phyloP scores from a whole-genome alignment of 2,113 vertebrate species.

The Pongo pygmaeus region DNA sequence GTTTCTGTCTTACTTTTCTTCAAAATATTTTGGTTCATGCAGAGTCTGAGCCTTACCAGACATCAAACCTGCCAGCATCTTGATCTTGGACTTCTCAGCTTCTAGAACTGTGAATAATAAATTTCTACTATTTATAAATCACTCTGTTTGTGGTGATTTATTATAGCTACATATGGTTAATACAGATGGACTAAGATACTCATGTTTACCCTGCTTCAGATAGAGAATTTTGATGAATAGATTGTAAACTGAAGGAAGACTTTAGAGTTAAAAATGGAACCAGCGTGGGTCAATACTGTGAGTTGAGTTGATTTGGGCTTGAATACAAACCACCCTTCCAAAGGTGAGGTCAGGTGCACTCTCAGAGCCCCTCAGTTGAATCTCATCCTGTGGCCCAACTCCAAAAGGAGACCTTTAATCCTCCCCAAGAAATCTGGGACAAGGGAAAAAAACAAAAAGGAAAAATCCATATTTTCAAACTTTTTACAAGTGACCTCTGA shows the following conservation, averaged over 20 bases:
- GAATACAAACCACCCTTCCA: neutral
- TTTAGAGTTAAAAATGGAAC: neutral
- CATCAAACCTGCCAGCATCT: neutral
- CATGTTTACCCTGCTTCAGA: neutral
- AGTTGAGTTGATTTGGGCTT: neutral
- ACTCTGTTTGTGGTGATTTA: neutral
- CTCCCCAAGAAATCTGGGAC: neutral
- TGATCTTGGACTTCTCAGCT: neutral
- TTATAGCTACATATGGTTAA: neutral
- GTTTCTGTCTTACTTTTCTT: neutral
- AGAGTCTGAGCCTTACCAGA: neutral
- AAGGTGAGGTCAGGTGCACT: neutral
- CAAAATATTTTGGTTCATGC: neutral
- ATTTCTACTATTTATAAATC: neutral
- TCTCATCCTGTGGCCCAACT: neutral
- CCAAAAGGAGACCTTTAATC: neutral
- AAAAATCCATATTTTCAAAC: neutral
- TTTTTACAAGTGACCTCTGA: neutral
- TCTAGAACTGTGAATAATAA: neutral
- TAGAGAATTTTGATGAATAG: neutral
- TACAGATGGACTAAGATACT: neutral
- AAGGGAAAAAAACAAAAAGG: neutral
- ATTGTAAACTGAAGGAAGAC: neutral
- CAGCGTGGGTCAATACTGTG: neutral
- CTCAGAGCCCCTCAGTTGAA: fast-evolving